phyloP scores from a whole-genome alignment of 1,140 invertebrate genomes.

The Hylaeus volcanicus region DNA sequence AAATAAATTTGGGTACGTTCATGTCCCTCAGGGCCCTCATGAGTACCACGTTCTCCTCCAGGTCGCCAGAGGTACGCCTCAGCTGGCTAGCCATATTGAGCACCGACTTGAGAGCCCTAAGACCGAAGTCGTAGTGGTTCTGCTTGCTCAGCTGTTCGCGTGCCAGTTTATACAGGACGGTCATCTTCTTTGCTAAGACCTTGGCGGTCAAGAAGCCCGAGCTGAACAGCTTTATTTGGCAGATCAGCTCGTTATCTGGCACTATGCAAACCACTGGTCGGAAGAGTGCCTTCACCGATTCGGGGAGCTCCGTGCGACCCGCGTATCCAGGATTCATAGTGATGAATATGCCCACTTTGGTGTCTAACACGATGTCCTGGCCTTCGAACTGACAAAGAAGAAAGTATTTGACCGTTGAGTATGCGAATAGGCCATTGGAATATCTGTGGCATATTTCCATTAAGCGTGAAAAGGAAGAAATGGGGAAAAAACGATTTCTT shows the following conservation, averaged over 20 bases:
- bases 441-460: too few relatives aligned
- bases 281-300: conserved; percentile 94
- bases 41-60: conserved; percentile 91
- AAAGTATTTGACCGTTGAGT: neutral
- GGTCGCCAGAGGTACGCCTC: conserved; percentile 87
- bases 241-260: conserved; percentile 94
- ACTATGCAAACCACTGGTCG: conserved; percentile 94
- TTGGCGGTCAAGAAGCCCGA: conserved; percentile 94
- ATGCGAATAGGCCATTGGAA: too few relatives aligned
- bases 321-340: conserved; percentile 97
- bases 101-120: conserved; percentile 92
- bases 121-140: conserved; percentile 96
- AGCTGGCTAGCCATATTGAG: conserved; percentile 93
- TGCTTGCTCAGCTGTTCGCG: conserved; percentile 94
- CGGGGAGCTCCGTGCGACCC: conserved; percentile 92
- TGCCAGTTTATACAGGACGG: conserved; percentile 91
- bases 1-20: conserved; percentile 95
- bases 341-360: conserved; percentile 94
- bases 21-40: conserved; percentile 94
- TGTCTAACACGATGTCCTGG: conserved; percentile 89
- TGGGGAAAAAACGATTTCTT: too few relatives aligned
- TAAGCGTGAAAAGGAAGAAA: too few relatives aligned
- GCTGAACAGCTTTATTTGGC: conserved; percentile 94
- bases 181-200: conserved; percentile 95
- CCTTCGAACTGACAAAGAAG: conserved; percentile 87